A percentile compares a stretch with the other conserved stretches of the same genome.
Evolutionary conservation across 2,888 invertebrate species (phyloP).

Genomic region (Phalangium opilio): DNA sequence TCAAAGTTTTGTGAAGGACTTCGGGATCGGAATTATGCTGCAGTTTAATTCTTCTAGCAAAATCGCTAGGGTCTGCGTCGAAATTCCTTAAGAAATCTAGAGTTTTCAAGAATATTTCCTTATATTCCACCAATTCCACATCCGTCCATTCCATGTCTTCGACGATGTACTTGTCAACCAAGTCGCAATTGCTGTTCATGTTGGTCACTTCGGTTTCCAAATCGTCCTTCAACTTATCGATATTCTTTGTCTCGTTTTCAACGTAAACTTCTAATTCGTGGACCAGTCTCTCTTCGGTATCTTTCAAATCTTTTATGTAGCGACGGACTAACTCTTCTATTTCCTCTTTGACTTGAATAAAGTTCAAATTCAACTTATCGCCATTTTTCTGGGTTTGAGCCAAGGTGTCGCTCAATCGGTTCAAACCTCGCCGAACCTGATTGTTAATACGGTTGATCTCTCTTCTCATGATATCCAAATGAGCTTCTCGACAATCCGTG

Average conservation of each 20-base stretch:
- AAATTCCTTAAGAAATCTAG: conserved; percentile 86
- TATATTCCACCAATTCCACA: conserved; percentile 51
- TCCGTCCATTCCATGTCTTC: conserved; percentile 37
- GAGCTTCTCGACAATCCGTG: conserved; percentile 80
- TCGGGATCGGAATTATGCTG: conserved; percentile 83
- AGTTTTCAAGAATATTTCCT: conserved; percentile 88
- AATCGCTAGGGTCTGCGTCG: conserved; percentile 79
- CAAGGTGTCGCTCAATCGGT: conserved; percentile 72
- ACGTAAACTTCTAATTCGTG: conserved; percentile 65
- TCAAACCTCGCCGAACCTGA: conserved; percentile 50
- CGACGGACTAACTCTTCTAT: conserved; percentile 62
- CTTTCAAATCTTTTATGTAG: conserved; percentile 30
- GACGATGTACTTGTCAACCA: conserved; percentile 78
- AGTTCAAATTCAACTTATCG: conserved; percentile 70
- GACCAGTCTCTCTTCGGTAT: conserved; percentile 43
- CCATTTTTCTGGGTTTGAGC: conserved; percentile 65
- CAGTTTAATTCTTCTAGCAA: conserved; percentile 54
- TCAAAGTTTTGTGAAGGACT: conserved; percentile 69
- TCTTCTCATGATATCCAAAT: conserved; percentile 84
- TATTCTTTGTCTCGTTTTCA: conserved; percentile 66
- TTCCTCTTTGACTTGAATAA: conserved; percentile 76
- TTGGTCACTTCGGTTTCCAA: conserved; percentile 87
- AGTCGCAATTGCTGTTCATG: conserved; percentile 88
- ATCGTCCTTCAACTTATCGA: conserved; percentile 77
- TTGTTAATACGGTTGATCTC: conserved; percentile 61